Percentiles rank a stretch among this genome's conserved stretches.
Evolutionary conservation across 2,797 vertebrate species (phyloP).

Genomic region (Jordanella pulchra): DNA sequence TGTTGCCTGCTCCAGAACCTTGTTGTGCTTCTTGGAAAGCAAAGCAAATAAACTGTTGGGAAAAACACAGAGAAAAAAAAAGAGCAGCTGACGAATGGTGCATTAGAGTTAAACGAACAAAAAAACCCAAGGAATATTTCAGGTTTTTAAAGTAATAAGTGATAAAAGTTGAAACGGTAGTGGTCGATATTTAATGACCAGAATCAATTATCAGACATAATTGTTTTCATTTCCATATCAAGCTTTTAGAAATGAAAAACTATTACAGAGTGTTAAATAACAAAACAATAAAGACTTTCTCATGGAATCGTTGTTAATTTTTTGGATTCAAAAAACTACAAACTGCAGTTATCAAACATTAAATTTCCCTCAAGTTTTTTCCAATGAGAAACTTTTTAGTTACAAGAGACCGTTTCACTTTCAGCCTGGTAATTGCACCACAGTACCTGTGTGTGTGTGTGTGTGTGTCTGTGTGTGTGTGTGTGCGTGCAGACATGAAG

Average conservation of each 20-base stretch:
- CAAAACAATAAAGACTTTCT: conserved; percentile 21
- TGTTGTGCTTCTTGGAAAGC: conserved; percentile 99
- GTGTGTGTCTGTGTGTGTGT: too few species aligned
- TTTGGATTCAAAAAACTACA: conserved; percentile 10
- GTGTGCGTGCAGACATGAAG: conserved; percentile 35
- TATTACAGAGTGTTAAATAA: conserved; percentile 23
- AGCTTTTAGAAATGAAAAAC: conserved; percentile 30
- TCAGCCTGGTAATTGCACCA: neutral
- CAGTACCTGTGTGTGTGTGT: neutral
- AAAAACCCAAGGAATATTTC: conserved; percentile 28
- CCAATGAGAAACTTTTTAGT: neutral
- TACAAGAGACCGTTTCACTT: conserved; percentile 3
- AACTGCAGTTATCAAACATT: conserved; percentile 6
- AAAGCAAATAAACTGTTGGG: conserved; percentile 91
- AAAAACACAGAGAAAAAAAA: conserved; percentile 30
- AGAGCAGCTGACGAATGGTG: conserved; percentile 26
- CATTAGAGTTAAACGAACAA: conserved; percentile 14
- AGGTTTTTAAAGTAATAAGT: conserved; percentile 28
- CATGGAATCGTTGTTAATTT: conserved; percentile 19
- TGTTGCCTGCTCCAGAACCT: conserved; percentile 97
- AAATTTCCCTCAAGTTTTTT: neutral
- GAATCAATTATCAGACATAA: conserved; percentile 4
- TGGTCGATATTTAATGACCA: conserved; percentile 6
- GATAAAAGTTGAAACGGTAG: conserved; percentile 14
- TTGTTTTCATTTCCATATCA: conserved; percentile 41